phyloP scores from a whole-genome alignment of 2,888 invertebrate genomes.

The Leptinotarsa juncta region DNA sequence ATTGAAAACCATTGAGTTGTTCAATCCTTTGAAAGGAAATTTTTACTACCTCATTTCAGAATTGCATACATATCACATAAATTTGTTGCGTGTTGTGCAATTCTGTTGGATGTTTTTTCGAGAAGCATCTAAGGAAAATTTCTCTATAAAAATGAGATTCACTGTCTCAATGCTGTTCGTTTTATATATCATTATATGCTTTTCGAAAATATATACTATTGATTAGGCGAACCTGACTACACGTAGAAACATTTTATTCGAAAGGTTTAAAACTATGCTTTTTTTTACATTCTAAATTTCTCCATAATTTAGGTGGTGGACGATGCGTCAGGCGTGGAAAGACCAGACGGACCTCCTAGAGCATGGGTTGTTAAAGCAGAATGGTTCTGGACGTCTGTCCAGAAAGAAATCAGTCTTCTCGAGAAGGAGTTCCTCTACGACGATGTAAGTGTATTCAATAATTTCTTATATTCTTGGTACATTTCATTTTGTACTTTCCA shows the following conservation, averaged over 20 bases:
- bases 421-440: slow-evolving; percentile 91
- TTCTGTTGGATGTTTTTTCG: slow-evolving; percentile 32
- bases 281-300: slow-evolving; percentile 50
- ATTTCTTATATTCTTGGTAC: not conserved
- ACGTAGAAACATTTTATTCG: slow-evolving; percentile 24
- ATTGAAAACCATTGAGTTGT: not conserved
- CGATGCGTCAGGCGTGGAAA: slow-evolving; percentile 79
- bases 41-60: slow-evolving; percentile 27
- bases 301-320: slow-evolving; percentile 80
- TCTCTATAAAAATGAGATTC: too few species aligned
- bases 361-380: slow-evolving; percentile 89
- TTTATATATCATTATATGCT: slow-evolving; percentile 28
- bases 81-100: slow-evolving; percentile 1
- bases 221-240: slow-evolving; percentile 37
- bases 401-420: slow-evolving; percentile 92
- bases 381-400: slow-evolving; percentile 99
- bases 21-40: slow-evolving; percentile 32
- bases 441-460: slow-evolving; percentile 67
- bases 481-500: slow-evolving; percentile 44
- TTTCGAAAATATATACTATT: slow-evolving; percentile 36
- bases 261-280: slow-evolving; percentile 31
- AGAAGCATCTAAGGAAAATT: slow-evolving; percentile 33
- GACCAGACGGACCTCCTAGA: slow-evolving; percentile 71
- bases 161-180: not conserved
- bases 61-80: slow-evolving; percentile 23